Evolutionary conservation across 2,113 vertebrate genomes (phyloP).

Genomic region (Damaliscus lunatus): DNA sequence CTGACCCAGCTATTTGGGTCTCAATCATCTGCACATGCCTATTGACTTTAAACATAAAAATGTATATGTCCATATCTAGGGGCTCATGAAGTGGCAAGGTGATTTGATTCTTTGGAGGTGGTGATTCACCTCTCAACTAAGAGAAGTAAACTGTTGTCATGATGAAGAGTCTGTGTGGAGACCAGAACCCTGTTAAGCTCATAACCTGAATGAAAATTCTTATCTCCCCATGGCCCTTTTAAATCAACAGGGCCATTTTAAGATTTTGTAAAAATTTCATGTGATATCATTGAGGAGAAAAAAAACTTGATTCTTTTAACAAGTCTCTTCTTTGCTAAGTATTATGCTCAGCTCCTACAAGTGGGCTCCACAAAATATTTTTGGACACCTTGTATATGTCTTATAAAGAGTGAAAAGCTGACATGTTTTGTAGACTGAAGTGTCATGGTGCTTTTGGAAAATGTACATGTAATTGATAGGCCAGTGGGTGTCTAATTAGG

Average conservation of each 20-base stretch:
- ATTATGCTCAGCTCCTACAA: constrained; percentile 5
- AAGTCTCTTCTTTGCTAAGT: not conserved
- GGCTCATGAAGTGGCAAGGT: not conserved
- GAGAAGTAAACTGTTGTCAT: not conserved
- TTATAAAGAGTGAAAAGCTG: not conserved
- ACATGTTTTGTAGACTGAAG: not conserved
- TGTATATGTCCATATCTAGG: not conserved
- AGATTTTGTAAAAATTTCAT: not conserved
- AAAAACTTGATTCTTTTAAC: constrained; percentile 33
- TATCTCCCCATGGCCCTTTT: not conserved
- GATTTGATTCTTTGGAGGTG: not conserved
- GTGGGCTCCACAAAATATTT: not conserved
- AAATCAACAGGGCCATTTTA: not conserved
- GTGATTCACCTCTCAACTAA: not conserved
- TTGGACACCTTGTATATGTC: not conserved
- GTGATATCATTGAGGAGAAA: constrained; percentile 1
- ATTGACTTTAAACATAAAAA: not conserved
- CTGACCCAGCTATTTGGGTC: not conserved
- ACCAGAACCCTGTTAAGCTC: not conserved
- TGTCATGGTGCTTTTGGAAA: not conserved
- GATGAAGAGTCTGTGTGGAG: not conserved
- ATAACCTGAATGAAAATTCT: not conserved
- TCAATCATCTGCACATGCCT: not conserved
- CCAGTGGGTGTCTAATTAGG: not conserved
- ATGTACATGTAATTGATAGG: not conserved